Evolutionary conservation across 2,113 vertebrate species (phyloP).

Genomic region (Corapipo altera): DNA sequence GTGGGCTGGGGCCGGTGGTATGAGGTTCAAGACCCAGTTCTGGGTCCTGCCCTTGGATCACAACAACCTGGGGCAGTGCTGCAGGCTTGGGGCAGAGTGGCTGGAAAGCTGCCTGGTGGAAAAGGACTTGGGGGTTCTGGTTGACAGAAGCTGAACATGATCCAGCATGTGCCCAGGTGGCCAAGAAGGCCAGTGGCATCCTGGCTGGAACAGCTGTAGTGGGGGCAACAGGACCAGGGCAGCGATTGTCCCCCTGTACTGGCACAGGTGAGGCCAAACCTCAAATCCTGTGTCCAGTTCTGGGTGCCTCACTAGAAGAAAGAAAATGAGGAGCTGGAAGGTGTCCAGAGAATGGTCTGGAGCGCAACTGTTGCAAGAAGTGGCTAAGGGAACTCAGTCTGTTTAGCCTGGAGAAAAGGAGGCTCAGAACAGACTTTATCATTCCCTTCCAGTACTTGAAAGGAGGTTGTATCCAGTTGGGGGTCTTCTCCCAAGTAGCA

Average conservation of each 20-base stretch:
- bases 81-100: too few relatives aligned
- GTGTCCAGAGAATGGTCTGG: background rate
- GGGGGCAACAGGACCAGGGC: background rate
- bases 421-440: background rate
- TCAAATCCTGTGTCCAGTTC: rapidly evolving
- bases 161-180: background rate
- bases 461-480: rapidly evolving
- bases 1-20: rapidly evolving
- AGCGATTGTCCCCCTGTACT: background rate
- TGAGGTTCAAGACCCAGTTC: background rate
- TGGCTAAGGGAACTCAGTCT: rapidly evolving
- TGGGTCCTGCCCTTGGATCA: rapidly evolving
- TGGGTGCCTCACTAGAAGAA: background rate
- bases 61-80: rapidly evolving
- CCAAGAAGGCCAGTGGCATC: background rate
- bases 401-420: background rate
- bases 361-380: background rate
- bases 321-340: rapidly evolving
- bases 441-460: background rate
- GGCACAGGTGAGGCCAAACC: background rate
- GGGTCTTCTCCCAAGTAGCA: background rate
- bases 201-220: background rate
- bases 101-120: rapidly evolving
- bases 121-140: background rate
- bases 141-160: rapidly evolving